Base-by-base conservation (phyloP, 1,140 invertebrate species). In the Drosophila gunungcola region DNA sequence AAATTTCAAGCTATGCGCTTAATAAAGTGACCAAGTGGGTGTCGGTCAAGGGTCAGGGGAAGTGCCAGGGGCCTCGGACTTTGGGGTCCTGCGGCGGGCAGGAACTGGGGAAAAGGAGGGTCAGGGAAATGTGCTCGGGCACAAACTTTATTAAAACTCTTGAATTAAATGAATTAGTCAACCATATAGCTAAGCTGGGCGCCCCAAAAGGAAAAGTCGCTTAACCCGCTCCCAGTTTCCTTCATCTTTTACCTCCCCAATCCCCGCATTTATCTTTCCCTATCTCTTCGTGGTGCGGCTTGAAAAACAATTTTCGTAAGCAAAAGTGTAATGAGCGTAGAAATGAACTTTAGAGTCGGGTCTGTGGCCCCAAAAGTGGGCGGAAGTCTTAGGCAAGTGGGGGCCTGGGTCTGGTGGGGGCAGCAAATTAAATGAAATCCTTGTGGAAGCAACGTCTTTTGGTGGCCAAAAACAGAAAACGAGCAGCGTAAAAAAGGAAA, bases 141-240 rank as follows among this genome's bases (percentile, higher is more conserved):
- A 82, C 80, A 88, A 88, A 88, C 84, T 88, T 88, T 88, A 88
- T 88, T 88, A 88, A 88, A 88, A 88, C 84, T 88, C 84, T 88
- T 89, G 84, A 88, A 88, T 88, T 88, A 88, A 88, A 88, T 88
- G 84, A 88, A 88, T 88, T 88, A 88, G 84, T 88, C 84, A 88
- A 89, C 84, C 84, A 88, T 88, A 89, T 61, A 89, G 84, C 79
- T 76, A 60, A 73, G 83, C 83, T 79, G 54, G 80, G 38, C 54
- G 62, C 64, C 36, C 49, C 69, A 74, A 74, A 74, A 64, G 65
- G 75, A 82, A 51, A 69, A 78, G 58, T 83, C 58, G 79, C 74
- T 82, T 83, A 74, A 62, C 74, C 73, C 58, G 25, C 75, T 60
- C 58, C 34, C 46, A 36, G 39, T 12, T 49, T 60, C 48, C 34